These are phyloP conservation scores for Desmodus rotundus DNA, from an alignment of 2,113 vertebrate genomes.

Conservation along the genomic window DNA sequence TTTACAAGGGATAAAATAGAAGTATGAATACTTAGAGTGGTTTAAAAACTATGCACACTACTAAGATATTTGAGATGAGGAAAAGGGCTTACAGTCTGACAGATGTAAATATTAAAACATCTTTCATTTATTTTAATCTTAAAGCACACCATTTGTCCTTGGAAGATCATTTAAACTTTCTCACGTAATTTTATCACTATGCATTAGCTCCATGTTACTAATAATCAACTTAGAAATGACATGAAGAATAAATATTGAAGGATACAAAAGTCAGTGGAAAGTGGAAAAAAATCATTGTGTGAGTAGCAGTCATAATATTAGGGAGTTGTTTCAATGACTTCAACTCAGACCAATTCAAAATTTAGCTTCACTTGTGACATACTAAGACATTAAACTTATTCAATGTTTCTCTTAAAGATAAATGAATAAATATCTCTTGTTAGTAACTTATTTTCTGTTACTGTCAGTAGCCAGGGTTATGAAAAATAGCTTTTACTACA, in stretches of 20 bases:
- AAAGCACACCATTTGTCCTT: background rate
- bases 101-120: background rate
- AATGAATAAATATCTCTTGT: background rate
- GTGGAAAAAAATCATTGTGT: background rate
- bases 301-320: background rate
- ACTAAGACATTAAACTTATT: background rate
- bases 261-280: background rate
- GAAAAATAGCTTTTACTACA: conserved; percentile 63
- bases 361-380: background rate
- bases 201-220: background rate
- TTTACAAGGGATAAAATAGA: background rate
- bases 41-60: background rate
- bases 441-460: background rate
- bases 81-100: background rate
- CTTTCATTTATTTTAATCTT: background rate
- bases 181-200: background rate
- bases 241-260: background rate
- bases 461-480: background rate
- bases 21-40: background rate
- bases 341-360: background rate
- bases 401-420: background rate
- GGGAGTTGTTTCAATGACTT: background rate
- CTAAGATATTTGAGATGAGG: background rate
- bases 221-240: background rate
- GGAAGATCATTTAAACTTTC: background rate